A percentile compares a stretch with the other conserved stretches of the same genome.
phyloP scores from a whole-genome alignment of 2,797 vertebrate genomes.

The Pangasius macronema region DNA sequence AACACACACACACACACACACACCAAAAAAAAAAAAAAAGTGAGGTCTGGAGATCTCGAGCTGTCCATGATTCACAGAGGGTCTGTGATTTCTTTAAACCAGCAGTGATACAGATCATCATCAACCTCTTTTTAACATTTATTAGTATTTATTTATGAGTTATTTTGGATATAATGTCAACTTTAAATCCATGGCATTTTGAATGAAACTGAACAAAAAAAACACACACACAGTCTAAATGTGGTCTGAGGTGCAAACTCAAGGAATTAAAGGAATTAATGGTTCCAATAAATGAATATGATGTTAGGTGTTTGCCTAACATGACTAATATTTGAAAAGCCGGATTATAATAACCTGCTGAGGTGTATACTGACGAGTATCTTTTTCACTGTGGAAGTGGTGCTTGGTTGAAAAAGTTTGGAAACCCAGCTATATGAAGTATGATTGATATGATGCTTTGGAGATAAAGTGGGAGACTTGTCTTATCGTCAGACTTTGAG shows the following conservation, averaged over 20 bases:
- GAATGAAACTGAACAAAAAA: background rate
- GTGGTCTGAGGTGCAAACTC: background rate
- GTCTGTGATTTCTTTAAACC: background rate
- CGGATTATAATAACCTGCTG: background rate
- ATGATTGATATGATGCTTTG: conserved; percentile 12
- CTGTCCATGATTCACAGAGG: background rate
- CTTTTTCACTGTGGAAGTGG: background rate
- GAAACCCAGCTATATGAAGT: background rate
- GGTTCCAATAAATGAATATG: background rate
- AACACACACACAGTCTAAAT: background rate
- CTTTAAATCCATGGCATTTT: background rate
- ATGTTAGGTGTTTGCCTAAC: background rate
- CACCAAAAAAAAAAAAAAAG: too few relatives aligned
- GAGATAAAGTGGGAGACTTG: conserved; percentile 24
- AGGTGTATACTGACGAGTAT: background rate
- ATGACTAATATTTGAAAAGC: background rate
- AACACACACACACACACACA: too few relatives aligned
- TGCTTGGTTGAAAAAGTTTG: background rate
- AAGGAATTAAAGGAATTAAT: background rate
- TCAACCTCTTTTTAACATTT: background rate
- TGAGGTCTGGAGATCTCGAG: background rate
- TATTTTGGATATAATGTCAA: background rate
- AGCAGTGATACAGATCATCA: background rate
- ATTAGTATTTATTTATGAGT: too few relatives aligned
- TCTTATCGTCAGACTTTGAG: conserved; percentile 31